Base-by-base conservation (phyloP, 2,888 invertebrate genomes). In the Spilarctia lutea region DNA sequence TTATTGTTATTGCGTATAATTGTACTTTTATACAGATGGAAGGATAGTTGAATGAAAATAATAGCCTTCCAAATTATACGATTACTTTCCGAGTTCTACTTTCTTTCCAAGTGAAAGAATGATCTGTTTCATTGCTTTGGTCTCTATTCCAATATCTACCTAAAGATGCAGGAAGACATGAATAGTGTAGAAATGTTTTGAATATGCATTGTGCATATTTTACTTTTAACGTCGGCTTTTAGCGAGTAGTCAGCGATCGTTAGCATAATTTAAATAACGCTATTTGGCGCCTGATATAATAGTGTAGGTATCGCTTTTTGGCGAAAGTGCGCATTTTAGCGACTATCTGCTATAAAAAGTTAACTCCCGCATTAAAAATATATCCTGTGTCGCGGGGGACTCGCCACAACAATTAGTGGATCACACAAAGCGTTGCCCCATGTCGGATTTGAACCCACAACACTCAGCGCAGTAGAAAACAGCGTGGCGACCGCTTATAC, bases 1-100 rank as follows among this genome's bases (percentile, higher is more conserved):
- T 70, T 27, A 70, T 70, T n/a, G 39, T 27, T 68, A 52, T 69
- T 56, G 30, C n/a, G 35, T 69, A 8, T 35, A 35, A 69, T 69
- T 48, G 6, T 33, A 48, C 13, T 13, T 48, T 68, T 33, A 48
- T 24, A 30, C 0, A 30, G 45, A 48, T 45, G 42, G 16, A 48
- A 16, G 30, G 30, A 68, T 48, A 30, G 27, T 30, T 13, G 24
- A 68, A 48, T 68, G 13, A 48, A 48, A 68, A 68, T 68, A 30
- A 68, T 33, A 24, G 8, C 11, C 27, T 18, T 20, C 7, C 67
- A 27, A 24, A 30, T 30, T 27, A 30, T 10, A 20, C 1, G 7
- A n/a, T 27, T 67, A 67, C 67, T 68, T 45, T 45, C 11, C 45
- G 8, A 48, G 20, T 48, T 7, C 48, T 20, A 48, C 48, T 48